Base-by-base conservation (phyloP, 2,888 invertebrate species). In the Zele albiditarsus region DNA sequence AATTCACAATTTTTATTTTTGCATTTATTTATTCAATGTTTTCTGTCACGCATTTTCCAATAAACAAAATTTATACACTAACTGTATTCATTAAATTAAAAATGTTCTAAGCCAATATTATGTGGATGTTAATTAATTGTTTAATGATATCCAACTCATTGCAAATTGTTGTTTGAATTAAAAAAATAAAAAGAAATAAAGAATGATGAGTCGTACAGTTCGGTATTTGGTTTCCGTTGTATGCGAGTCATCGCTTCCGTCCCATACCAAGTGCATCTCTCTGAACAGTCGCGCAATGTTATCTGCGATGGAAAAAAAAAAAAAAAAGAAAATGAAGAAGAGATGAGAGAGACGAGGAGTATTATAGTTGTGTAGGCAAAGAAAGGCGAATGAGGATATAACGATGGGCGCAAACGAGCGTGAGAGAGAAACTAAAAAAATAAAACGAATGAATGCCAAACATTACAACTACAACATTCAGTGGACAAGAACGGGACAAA, bases 371-470 rank as follows among this genome's bases (percentile, higher is more conserved):
- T 63, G 16, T 16, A 63, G 63, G 38, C 20, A 16, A 38, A 33
- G 63, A 63, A 20, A 38, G 23, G 38, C 62, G 31, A 63, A 63
- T 33, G 63, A 38, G 33, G 38, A 63, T 38, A 63, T 38, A 38
- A 63, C 33, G 33, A 63, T 20, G 31, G 16, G n/a, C 8, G 69
- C 67, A 71, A 73, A 66, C 71, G 71, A 74, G 25, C 49, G 58
- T 46, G 71, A 68, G 57, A 74, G 68, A 77, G 68, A 71, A 71
- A 71, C 53, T 67, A 58, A 71, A 74, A 23, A 70, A 73, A 76
- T 14, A 71, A 60, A 71, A 70, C 31, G 14, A 71, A 60, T 31
- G 53, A 67, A 69, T 69, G 46, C 38, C 65, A 63, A 74, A 72
- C 38, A 49, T 20, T 20, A 67, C 42, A 46, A 67, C 58, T 46